A percentile compares a stretch with the other conserved stretches of the same genome.
These are phyloP conservation scores for Sepioteuthis lessoniana DNA, from an alignment of 2,888 invertebrate species.

Conservation along the genomic window DNA sequence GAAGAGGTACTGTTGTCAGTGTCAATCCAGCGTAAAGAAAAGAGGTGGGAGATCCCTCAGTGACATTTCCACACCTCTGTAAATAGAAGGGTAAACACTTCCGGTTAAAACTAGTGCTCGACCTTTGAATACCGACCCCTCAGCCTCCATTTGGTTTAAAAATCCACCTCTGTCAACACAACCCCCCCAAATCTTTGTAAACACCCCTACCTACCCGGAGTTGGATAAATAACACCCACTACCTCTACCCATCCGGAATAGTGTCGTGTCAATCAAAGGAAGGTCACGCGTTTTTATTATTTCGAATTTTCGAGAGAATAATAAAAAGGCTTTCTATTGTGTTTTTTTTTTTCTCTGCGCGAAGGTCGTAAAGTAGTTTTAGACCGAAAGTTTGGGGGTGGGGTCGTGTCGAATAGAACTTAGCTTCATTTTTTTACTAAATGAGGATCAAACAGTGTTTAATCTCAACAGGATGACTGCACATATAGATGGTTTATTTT, in stretches of 20 bases:
- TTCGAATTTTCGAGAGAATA: not conserved
- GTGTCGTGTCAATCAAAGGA: not conserved
- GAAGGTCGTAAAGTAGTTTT: not conserved
- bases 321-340: not conserved
- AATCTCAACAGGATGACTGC: too few relatives aligned
- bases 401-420: too few relatives aligned
- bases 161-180: not conserved
- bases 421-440: too few relatives aligned
- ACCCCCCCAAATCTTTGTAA: not conserved
- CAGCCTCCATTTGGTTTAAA: not conserved
- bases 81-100: not conserved
- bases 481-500: too few relatives aligned
- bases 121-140: not conserved
- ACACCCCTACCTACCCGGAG: too few relatives aligned
- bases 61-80: not conserved
- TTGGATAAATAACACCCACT: too few relatives aligned
- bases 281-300: not conserved
- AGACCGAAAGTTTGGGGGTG: too few relatives aligned
- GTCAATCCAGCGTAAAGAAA: not conserved
- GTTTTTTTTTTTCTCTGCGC: not conserved
- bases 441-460: too few relatives aligned
- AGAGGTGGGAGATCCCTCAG: not conserved
- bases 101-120: not conserved
- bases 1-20: not conserved
- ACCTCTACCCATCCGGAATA: too few relatives aligned